phyloP scores from a whole-genome alignment of 2,113 vertebrate species.

The Procavia capensis region DNA sequence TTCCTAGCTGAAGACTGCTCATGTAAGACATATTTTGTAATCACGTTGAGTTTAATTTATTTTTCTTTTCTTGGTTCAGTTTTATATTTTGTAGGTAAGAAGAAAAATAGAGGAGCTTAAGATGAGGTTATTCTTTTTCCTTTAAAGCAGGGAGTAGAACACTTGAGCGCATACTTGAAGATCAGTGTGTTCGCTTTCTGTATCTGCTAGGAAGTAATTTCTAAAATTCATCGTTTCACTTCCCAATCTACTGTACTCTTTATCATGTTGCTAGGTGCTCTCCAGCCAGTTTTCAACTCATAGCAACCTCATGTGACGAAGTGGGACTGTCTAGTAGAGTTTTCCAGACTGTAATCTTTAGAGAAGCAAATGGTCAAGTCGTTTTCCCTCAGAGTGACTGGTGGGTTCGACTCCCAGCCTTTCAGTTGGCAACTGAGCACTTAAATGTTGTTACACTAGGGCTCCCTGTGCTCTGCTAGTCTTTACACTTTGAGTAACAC shows the following conservation, averaged over 20 bases:
- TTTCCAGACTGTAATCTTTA: neutral
- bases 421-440: neutral
- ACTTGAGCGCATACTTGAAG: neutral
- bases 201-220: neutral
- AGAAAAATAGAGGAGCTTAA: neutral
- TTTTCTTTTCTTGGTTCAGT: neutral
- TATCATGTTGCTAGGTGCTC: neutral
- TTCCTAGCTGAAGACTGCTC: slow-evolving; percentile 4
- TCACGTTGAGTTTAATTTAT: neutral
- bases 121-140: neutral
- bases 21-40: neutral
- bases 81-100: neutral
- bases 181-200: neutral
- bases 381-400: neutral
- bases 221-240: neutral
- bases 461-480: neutral
- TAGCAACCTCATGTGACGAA: neutral
- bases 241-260: neutral
- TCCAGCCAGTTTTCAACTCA: neutral
- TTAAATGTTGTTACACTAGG: neutral
- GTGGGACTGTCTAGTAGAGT: neutral
- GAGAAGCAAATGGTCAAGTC: neutral
- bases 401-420: neutral
- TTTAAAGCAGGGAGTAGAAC: neutral
- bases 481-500: neutral